These are phyloP conservation scores for Zootoca vivipara DNA, from an alignment of 2,113 vertebrate species.

Conservation along the genomic window DNA sequence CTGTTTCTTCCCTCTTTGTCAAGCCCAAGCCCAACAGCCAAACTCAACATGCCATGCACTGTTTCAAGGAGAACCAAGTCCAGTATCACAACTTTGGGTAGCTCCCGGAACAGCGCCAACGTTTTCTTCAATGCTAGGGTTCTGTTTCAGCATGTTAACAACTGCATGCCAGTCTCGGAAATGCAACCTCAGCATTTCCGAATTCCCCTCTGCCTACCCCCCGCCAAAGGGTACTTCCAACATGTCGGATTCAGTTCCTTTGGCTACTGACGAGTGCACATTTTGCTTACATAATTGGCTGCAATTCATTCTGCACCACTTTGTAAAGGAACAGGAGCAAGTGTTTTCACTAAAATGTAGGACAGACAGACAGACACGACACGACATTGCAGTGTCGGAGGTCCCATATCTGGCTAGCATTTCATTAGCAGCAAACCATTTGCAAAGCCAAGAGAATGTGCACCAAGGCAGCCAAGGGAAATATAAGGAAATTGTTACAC, in stretches of 20 bases:
- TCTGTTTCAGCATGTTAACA: conserved; percentile 67
- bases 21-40: not conserved
- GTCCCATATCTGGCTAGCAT: not conserved
- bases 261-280: not conserved
- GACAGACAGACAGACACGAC: too few relatives aligned
- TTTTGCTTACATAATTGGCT: not conserved
- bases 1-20: not conserved
- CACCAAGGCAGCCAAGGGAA: not conserved
- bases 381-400: too few relatives aligned
- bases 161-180: conserved; percentile 44
- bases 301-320: not conserved
- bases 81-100: conserved; percentile 29
- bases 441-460: not conserved
- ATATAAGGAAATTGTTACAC: not conserved
- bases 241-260: not conserved
- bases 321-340: not conserved
- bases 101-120: conserved; percentile 65
- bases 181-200: conserved; percentile 38
- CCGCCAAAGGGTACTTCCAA: not conserved
- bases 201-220: not conserved
- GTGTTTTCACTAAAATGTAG: not conserved
- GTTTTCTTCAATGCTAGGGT: conserved; percentile 48
- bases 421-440: not conserved
- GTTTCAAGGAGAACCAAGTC: not conserved
- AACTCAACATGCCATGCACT: not conserved